Conservation (phyloP, 2,797 vertebrate species). For the Acropternis orthonyx region DNA sequence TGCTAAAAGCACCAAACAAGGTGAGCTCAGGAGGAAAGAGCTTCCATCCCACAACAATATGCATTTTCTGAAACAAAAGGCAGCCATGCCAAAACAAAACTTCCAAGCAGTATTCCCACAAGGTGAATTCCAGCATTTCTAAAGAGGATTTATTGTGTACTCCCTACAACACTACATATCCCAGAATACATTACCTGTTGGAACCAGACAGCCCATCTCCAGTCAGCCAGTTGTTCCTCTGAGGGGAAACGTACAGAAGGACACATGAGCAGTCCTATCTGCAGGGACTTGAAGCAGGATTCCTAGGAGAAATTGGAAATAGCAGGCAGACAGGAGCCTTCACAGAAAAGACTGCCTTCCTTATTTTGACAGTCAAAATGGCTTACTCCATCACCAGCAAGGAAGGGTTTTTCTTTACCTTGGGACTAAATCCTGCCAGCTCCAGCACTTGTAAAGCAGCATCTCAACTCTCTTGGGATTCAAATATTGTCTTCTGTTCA, state of each 20-base stretch:
- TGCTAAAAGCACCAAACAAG: not conserved
- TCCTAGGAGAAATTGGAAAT: not conserved
- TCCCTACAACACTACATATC: not conserved
- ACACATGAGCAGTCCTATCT: not conserved
- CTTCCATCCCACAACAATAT: not conserved
- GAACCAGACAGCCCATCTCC: not conserved
- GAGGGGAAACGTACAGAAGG: not conserved
- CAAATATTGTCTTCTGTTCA: not conserved
- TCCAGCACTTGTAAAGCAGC: not conserved
- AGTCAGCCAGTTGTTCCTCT: not conserved
- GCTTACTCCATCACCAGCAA: not conserved
- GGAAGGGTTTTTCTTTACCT: not conserved
- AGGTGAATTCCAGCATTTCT: not conserved
- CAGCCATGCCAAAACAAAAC: not conserved
- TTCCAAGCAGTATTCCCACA: not conserved
- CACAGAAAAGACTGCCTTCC: not conserved
- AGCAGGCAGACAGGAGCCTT: not conserved
- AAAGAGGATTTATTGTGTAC: too few species aligned
- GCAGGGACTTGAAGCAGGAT: not conserved
- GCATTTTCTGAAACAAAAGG: not conserved
- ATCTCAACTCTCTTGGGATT: not conserved
- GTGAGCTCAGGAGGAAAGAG: not conserved
- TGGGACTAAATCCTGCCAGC: not conserved
- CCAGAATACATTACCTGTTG: not conserved
- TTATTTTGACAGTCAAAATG: not conserved